Evolutionary conservation across 2,888 invertebrate genomes (phyloP), one percentile per base, ranked within the genome.

Genomic region (Rotaria sp.): DNA sequence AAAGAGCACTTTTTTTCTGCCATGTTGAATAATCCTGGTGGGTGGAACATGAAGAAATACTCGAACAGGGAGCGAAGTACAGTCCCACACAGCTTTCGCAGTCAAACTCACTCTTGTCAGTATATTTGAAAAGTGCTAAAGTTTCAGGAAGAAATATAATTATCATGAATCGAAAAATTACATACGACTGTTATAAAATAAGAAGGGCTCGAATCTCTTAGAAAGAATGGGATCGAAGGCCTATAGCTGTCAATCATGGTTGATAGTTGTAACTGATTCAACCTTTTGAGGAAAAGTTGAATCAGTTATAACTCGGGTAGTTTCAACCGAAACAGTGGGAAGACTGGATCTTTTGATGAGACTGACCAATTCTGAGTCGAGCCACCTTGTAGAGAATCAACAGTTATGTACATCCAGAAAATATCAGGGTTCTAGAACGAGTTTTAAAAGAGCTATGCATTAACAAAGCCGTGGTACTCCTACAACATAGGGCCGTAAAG

Each of bases 121-220:
- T n/a, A 30, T n/a, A 59, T 59, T 59, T 59, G n/a, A 59, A 59
- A 59, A 59, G n/a, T 59, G 59, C 59, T 59, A n/a, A 59, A 59
- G 30, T 59, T n/a, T 59, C 59, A 3, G n/a, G n/a, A 59, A 59
- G 30, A 59, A 59, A 59, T 59, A n/a, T 59, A 59, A 30, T 59
- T 59, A 59, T 59, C 59, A n/a, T 59, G 59, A 26, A 59, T 30
- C n/a, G 59, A 59, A 59, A 59, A 59, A 26, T 59, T n/a, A n/a
- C 59, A n/a, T 59, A n/a, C n/a, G 0, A 59, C 59, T 59, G 59
- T 59, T 21, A 59, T 59, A 59, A 59, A 59, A 4, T 59, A 59
- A 59, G 59, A 59, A 59, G 59, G 21, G 57, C 21, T n/a, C 21
- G 57, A 57, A 57, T 57, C 57, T 57, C 57, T 57, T 7, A 57